Conservation (phyloP, 2,888 invertebrate genomes). For the Liposcelis brunnea region DNA sequence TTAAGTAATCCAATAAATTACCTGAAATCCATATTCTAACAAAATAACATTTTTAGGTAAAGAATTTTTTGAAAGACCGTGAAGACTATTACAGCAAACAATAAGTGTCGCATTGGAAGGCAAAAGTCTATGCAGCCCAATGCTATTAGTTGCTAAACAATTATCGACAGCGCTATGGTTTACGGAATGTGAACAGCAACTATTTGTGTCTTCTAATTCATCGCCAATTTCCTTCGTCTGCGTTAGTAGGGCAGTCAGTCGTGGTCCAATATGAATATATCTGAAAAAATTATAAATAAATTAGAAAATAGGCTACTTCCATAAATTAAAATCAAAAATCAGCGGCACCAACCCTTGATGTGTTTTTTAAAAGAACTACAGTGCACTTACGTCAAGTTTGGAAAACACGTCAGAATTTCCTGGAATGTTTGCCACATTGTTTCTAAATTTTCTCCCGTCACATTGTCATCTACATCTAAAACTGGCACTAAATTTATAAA, state of each 20-base stretch:
- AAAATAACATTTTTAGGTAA: constrained; percentile 36
- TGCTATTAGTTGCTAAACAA: neutral
- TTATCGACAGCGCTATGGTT: neutral
- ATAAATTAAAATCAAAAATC: neutral
- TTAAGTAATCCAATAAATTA: constrained; percentile 18
- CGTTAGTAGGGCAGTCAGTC: constrained; percentile 32
- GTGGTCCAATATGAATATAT: constrained; percentile 38
- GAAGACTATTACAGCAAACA: constrained; percentile 30
- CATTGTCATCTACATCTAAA: constrained; percentile 33
- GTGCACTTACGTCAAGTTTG: constrained; percentile 27
- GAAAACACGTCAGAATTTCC: constrained; percentile 34
- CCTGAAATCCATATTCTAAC: constrained; percentile 41
- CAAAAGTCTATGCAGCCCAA: neutral
- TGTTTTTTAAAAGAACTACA: neutral
- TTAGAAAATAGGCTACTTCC: constrained; percentile 8
- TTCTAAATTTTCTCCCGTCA: constrained; percentile 30
- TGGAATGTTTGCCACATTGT: constrained; percentile 34
- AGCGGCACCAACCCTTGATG: neutral
- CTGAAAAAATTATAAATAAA: constrained; percentile 17
- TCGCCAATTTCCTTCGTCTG: constrained; percentile 1
- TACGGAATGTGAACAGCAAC: neutral
- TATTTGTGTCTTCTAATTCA: constrained; percentile 12
- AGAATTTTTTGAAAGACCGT: constrained; percentile 21
- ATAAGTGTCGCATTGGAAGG: constrained; percentile 26
- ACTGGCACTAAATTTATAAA: constrained; percentile 35